Percentiles rank a stretch among this genome's conserved stretches.
Conservation (phyloP, 1,140 invertebrate species). For the Hyles vespertilio region DNA sequence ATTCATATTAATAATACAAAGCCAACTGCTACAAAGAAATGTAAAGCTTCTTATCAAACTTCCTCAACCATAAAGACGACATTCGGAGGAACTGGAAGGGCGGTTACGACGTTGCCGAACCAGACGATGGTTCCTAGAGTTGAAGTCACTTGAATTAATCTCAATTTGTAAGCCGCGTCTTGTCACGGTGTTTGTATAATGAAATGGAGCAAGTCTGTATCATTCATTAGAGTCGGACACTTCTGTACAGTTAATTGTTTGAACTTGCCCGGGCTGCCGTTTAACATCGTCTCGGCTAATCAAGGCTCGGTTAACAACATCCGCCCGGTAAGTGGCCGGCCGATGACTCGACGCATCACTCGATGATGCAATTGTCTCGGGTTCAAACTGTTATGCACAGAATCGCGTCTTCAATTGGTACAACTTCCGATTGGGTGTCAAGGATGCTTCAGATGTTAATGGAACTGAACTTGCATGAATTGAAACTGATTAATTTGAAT, state of each 20-base stretch:
- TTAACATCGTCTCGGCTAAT: constrained; percentile 71
- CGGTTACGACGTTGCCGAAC: constrained; percentile 2
- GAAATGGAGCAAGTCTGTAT: constrained; percentile 68
- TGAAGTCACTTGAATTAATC: constrained; percentile 55
- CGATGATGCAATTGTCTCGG: constrained; percentile 68
- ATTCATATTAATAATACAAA: constrained; percentile 25
- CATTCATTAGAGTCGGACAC: constrained; percentile 74
- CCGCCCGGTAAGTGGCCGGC: constrained; percentile 63
- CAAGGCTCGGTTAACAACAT: constrained; percentile 71
- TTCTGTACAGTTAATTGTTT: constrained; percentile 75
- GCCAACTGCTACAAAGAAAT: constrained; percentile 14
- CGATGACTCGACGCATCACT: constrained; percentile 59
- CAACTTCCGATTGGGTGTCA: constrained; percentile 70
- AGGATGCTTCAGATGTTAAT: constrained; percentile 54
- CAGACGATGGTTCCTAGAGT: constrained; percentile 33
- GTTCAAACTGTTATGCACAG: constrained; percentile 39
- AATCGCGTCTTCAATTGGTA: constrained; percentile 54
- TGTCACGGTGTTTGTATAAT: constrained; percentile 71
- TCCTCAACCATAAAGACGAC: background rate
- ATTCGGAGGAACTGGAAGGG: constrained; percentile 2
- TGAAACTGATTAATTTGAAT: constrained; percentile 19
- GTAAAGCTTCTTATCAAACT: background rate
- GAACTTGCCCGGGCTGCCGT: constrained; percentile 66
- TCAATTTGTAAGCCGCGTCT: constrained; percentile 65
- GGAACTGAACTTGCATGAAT: constrained; percentile 41